A percentile compares a stretch with the other conserved stretches of the same genome.
Conservation (phyloP, 2,113 vertebrate species). For the Phodopus roborovskii region DNA sequence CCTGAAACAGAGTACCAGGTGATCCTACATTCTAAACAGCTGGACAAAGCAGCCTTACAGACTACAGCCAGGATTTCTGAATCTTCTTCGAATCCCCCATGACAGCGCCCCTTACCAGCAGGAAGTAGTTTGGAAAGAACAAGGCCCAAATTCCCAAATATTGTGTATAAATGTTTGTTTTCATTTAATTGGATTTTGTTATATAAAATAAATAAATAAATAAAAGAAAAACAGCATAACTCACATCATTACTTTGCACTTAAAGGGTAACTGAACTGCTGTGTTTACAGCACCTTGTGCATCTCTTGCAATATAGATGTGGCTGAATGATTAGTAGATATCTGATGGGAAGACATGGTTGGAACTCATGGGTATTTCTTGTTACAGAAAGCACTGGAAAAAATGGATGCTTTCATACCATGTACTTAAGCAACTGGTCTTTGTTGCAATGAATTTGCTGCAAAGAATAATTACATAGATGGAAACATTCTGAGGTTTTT, state of each 20-base stretch:
- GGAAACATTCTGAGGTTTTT: background rate
- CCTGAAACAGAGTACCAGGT: too few relatives aligned
- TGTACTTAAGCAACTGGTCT: constrained; percentile 19
- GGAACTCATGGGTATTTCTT: background rate
- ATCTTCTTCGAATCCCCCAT: too few relatives aligned
- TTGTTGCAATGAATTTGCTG: constrained; percentile 8
- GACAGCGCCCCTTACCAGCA: too few relatives aligned
- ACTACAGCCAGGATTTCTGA: too few relatives aligned
- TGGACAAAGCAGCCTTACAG: too few relatives aligned
- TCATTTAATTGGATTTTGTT: too few relatives aligned
- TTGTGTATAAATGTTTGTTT: too few relatives aligned
- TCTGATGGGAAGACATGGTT: background rate
- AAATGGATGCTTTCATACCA: constrained; percentile 42
- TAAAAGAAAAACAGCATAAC: too few relatives aligned
- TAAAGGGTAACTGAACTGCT: background rate
- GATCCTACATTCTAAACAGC: too few relatives aligned
- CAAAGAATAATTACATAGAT: background rate
- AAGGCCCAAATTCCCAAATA: too few relatives aligned
- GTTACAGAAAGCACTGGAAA: constrained; percentile 1
- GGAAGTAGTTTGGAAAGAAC: too few relatives aligned
- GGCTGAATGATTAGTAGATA: constrained; percentile 13
- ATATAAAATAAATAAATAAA: too few relatives aligned
- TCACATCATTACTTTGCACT: background rate
- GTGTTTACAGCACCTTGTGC: background rate
- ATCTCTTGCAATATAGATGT: background rate